Percentiles rank a stretch among this genome's conserved stretches.
phyloP scores from a whole-genome alignment of 2,113 vertebrate species.

The Empidonax traillii region DNA sequence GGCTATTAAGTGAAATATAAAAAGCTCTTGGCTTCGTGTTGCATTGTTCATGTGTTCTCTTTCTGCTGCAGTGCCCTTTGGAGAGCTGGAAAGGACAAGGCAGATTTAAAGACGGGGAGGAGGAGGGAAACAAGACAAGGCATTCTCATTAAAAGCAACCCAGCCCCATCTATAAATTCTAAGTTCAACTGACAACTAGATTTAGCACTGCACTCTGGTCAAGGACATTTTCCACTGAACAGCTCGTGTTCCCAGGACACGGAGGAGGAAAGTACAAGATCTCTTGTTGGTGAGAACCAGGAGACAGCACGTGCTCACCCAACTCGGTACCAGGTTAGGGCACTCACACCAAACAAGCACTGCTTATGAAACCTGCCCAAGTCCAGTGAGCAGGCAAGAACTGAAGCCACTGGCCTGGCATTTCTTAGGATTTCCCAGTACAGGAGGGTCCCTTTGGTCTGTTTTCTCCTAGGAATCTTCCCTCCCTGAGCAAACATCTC shows the following conservation, averaged over 20 bases:
- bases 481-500: background rate
- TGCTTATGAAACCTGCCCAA: background rate
- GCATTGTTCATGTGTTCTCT: background rate
- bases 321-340: background rate
- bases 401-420: slow-evolving; percentile 10
- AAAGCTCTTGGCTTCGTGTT: background rate
- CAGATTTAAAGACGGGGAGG: background rate
- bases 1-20: background rate
- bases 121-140: background rate
- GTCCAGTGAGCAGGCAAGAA: background rate
- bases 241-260: background rate
- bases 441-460: background rate
- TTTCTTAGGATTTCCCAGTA: background rate
- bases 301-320: background rate
- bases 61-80: background rate
- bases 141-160: background rate
- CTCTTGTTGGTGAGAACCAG: background rate
- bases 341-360: background rate
- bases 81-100: background rate
- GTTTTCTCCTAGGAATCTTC: background rate
- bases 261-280: background rate
- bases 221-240: background rate
- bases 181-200: slow-evolving; percentile 18
- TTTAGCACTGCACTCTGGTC: background rate
- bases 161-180: background rate